phyloP scores from a whole-genome alignment of 23 tunicate genomes.

The Trididemnum nubilum region DNA sequence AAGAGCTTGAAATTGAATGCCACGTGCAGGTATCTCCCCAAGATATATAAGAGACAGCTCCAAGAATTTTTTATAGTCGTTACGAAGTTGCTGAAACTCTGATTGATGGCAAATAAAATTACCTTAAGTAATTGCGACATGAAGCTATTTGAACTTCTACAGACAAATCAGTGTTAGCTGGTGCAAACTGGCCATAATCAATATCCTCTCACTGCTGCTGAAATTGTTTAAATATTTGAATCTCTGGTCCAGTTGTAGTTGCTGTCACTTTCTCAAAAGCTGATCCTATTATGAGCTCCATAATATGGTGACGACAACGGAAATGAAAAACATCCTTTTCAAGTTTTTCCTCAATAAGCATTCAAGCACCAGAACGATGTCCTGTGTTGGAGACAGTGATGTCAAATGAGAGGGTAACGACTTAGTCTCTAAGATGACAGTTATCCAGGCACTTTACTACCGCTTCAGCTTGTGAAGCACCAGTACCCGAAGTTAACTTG shows the following conservation, averaged over 20 bases:
- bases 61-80: neutral
- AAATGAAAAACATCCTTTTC: neutral
- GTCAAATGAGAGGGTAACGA: neutral
- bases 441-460: neutral
- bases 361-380: neutral
- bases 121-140: neutral
- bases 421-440: neutral
- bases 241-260: neutral
- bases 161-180: too few relatives aligned
- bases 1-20: too few relatives aligned
- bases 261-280: neutral
- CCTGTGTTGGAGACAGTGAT: neutral
- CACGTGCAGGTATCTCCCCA: neutral
- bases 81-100: neutral
- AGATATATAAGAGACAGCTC: neutral
- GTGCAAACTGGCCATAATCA: too few relatives aligned
- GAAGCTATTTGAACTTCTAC: too few relatives aligned
- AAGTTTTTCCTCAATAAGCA: neutral
- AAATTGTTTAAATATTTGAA: too few relatives aligned
- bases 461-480: neutral
- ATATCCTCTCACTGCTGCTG: neutral
- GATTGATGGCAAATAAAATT: neutral
- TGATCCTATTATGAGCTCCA: neutral
- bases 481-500: neutral
- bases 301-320: neutral